A percentile compares a stretch with the other conserved stretches of the same genome.
These are phyloP conservation scores for Diphyllodes magnificus DNA, from an alignment of 2,113 vertebrate species.

Conservation along the genomic window DNA sequence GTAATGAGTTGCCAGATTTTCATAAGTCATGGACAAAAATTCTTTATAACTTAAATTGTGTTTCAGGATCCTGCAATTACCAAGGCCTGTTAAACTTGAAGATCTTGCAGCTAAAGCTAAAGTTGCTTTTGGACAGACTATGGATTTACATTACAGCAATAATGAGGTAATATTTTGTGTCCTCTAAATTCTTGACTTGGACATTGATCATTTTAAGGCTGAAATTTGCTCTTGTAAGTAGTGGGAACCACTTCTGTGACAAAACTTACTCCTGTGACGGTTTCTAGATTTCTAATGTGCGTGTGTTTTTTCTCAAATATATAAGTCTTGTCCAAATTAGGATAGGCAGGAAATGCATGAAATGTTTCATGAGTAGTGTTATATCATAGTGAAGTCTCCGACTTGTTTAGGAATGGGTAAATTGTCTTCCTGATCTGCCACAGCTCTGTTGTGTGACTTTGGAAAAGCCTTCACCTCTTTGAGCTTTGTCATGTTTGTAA, in stretches of 20 bases:
- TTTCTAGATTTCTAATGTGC: neutral
- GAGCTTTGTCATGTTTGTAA: neutral
- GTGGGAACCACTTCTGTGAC: neutral
- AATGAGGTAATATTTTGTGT: slow-evolving; percentile 83
- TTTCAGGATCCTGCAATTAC: slow-evolving; percentile 91
- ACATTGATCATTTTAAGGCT: neutral
- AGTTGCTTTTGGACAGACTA: slow-evolving; percentile 91
- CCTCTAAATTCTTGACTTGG: neutral
- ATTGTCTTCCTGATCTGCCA: neutral
- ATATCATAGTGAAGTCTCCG: neutral
- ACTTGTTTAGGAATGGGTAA: neutral
- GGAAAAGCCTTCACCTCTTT: neutral
- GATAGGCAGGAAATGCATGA: neutral
- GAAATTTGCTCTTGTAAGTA: neutral
- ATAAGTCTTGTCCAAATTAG: neutral
- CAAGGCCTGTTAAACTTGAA: slow-evolving; percentile 91
- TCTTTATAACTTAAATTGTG: slow-evolving; percentile 16
- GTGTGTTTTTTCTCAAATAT: neutral
- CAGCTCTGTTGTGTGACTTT: neutral
- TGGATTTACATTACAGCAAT: slow-evolving; percentile 99
- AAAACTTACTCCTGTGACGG: neutral
- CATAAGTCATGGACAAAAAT: neutral
- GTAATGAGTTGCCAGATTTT: neutral
- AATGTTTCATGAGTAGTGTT: neutral
- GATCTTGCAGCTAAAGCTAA: slow-evolving; percentile 90